Evolutionary conservation across 1,140 invertebrate genomes (phyloP).

Genomic region (Mercenaria mercenaria): DNA sequence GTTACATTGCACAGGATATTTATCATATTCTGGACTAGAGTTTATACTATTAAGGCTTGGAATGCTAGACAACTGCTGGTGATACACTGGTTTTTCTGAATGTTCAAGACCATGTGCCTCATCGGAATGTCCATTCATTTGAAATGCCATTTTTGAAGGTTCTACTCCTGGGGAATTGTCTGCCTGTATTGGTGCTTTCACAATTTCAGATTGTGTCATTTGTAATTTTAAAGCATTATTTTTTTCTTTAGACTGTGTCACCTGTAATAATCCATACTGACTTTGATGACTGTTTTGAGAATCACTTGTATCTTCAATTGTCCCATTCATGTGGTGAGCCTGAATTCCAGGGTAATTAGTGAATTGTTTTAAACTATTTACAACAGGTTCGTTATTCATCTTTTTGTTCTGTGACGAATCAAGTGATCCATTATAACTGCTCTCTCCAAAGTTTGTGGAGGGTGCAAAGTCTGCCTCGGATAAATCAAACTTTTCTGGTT

Average conservation of each 20-base stretch:
- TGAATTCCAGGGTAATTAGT: neutral
- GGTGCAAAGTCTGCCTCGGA: slow-evolving; percentile 81
- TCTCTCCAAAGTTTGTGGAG: slow-evolving; percentile 1
- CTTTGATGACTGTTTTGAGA: neutral
- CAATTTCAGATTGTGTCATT: neutral
- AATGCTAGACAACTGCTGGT: slow-evolving; percentile 43
- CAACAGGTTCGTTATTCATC: neutral
- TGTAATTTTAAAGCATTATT: neutral
- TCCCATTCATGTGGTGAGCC: neutral
- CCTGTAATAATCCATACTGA: neutral
- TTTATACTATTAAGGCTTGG: slow-evolving; percentile 22
- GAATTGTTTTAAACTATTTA: neutral
- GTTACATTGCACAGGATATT: slow-evolving; percentile 62
- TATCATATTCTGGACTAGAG: slow-evolving; percentile 32
- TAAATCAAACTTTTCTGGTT: slow-evolving; percentile 77
- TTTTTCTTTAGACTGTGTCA: neutral
- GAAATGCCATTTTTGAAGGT: slow-evolving; percentile 1
- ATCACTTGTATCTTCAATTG: neutral
- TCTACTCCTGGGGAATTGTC: slow-evolving; percentile 18
- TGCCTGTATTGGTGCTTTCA: slow-evolving; percentile 45
- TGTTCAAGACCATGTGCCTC: neutral
- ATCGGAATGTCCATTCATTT: slow-evolving; percentile 53
- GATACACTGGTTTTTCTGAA: slow-evolving; percentile 15
- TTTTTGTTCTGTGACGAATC: neutral
- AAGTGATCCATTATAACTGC: slow-evolving; percentile 27